Evolutionary conservation across 2,888 invertebrate species (phyloP), one percentile per base, ranked within the genome.

Genomic region (Craniophora ligustri): DNA sequence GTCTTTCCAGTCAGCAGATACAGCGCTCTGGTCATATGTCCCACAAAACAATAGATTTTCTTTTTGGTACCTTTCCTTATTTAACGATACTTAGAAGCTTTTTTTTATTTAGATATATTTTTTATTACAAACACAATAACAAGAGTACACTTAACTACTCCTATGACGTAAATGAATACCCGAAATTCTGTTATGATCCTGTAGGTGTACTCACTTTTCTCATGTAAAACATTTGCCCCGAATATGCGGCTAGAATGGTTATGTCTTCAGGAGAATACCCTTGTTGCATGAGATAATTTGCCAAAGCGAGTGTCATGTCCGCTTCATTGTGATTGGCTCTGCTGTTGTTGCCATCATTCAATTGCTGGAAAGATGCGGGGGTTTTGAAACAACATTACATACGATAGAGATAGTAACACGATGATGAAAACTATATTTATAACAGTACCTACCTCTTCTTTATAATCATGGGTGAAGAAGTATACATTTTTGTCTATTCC

Each of bases 181-280:
- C n/a, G n/a, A n/a, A n/a, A n/a, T n/a, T n/a, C n/a, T n/a, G n/a
- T n/a, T n/a, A n/a, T n/a, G n/a, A n/a, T n/a, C n/a, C n/a, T n/a
- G n/a, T n/a, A n/a, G n/a, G n/a, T n/a, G n/a, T n/a, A 68, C 66
- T 39, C 73, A 94, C 94, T 64, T 92, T 90, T 68, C 88, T 88
- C 84, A 96, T 84, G 62, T 94, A 92, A 76, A 95, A 94, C 92
- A 96, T 94, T 85, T 97, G 97, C 0, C 96, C 96, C 6, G 95
- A 93, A 81, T 97, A 97, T 0, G 95, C 94, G 0, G 96, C 94
- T 15, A 98, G 88, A 57, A 98, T 95, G 0, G 97, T 97, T 51
- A 98, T 95, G 62, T 97, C 94, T 7, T 91, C 82, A 0, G 94
- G 82, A 0, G 84, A 41, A 72, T 96, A 96, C 0, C 95, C 95